A percentile compares a stretch with the other conserved stretches of the same genome.
phyloP scores from a whole-genome alignment of 2,797 vertebrate species.

The Fistularia tabacaria region DNA sequence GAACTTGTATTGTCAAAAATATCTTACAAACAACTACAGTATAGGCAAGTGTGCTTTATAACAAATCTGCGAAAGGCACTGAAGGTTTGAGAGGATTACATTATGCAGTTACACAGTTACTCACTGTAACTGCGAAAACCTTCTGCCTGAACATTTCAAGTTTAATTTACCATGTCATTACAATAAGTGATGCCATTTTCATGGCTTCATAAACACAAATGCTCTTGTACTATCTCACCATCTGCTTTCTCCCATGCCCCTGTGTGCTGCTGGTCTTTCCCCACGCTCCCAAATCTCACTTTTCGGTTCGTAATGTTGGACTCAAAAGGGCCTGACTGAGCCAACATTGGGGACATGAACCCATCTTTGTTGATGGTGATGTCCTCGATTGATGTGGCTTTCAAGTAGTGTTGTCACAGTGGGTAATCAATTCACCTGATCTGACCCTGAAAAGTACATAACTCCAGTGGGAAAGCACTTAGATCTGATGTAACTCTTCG shows the following conservation, averaged over 20 bases:
- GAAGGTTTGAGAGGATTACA: no score
- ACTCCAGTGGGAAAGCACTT: constrained; percentile 20
- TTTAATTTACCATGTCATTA: no score
- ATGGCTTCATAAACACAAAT: background rate
- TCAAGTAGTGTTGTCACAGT: constrained; percentile 35
- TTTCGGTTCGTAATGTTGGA: constrained; percentile 24
- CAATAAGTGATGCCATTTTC: no score
- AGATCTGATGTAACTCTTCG: constrained; percentile 3
- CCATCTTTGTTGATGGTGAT: constrained; percentile 41
- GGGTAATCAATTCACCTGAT: constrained; percentile 52
- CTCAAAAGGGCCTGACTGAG: constrained; percentile 24
- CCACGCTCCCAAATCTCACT: constrained; percentile 11
- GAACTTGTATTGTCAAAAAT: no score
- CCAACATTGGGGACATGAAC: constrained; percentile 47
- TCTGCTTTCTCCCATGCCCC: background rate
- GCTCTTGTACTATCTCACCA: no score
- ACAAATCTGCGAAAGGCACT: no score
- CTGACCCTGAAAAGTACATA: constrained; percentile 50
- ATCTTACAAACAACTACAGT: no score
- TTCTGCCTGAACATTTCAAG: no score
- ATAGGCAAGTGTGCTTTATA: no score
- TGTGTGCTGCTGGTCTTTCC: constrained; percentile 19
- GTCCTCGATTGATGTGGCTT: constrained; percentile 42
- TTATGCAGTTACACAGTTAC: no score
- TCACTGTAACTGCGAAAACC: no score